These are phyloP conservation scores for Tenebrio molitor DNA, from an alignment of 1,140 invertebrate species.

Conservation along the genomic window DNA sequence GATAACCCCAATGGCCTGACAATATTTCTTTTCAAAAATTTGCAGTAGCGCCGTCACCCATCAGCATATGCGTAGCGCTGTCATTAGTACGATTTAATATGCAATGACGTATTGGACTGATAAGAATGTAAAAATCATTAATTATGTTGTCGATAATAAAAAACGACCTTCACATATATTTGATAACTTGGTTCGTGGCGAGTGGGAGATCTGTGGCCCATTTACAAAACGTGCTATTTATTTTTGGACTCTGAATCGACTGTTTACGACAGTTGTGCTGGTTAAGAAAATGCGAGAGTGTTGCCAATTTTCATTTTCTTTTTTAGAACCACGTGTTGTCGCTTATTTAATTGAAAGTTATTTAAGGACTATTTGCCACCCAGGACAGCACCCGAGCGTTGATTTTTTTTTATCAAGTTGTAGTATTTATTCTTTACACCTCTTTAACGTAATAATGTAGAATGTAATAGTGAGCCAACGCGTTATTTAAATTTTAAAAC, in stretches of 20 bases:
- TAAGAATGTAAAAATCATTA: neutral
- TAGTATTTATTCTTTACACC: no score
- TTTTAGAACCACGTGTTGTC: constrained; percentile 7
- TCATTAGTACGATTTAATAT: neutral
- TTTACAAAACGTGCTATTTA: constrained; percentile 10
- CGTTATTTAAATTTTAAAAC: no score
- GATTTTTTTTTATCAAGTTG: no score
- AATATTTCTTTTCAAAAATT: no score
- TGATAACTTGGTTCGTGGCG: constrained; percentile 6
- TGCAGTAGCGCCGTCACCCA: no score
- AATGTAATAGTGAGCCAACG: no score
- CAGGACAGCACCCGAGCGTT: no score
- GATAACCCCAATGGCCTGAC: no score
- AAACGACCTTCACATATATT: constrained; percentile 33
- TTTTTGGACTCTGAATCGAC: neutral
- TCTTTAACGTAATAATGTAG: no score
- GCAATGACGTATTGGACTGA: neutral
- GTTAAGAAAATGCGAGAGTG: constrained; percentile 22
- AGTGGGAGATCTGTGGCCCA: constrained; percentile 1
- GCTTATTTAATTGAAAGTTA: constrained; percentile 12
- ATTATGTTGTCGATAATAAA: neutral
- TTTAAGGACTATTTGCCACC: no score
- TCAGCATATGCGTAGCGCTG: no score
- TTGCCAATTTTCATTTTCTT: constrained; percentile 27
- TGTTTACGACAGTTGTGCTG: constrained; percentile 12